These are phyloP conservation scores for Scaptomyza graminum DNA, from an alignment of 1,140 invertebrate genomes.

Conservation along the genomic window DNA sequence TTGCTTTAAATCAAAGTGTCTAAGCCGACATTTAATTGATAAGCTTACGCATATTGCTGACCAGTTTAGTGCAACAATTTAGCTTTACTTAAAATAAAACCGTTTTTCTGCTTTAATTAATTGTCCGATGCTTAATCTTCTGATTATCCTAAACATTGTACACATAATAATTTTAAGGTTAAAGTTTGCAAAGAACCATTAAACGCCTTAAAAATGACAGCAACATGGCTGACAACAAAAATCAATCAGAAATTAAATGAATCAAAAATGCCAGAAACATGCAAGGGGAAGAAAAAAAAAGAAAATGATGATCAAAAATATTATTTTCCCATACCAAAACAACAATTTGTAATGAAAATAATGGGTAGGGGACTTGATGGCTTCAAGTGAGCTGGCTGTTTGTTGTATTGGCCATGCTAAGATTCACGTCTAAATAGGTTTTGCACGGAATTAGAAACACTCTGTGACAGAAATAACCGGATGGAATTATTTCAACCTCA, in stretches of 20 bases:
- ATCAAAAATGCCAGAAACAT: constrained; percentile 75
- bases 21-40: too few species aligned
- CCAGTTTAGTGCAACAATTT: too few species aligned
- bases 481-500: constrained; percentile 73
- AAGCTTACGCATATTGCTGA: too few species aligned
- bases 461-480: constrained; percentile 70
- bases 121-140: neutral
- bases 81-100: too few species aligned
- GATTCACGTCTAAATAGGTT: constrained; percentile 62
- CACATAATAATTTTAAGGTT: constrained; percentile 30
- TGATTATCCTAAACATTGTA: constrained; percentile 28
- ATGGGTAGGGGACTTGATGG: constrained; percentile 9
- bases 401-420: constrained; percentile 38
- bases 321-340: constrained; percentile 35
- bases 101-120: too few species aligned
- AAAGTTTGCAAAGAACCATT: constrained; percentile 55
- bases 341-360: constrained; percentile 10
- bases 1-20: too few species aligned
- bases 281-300: constrained; percentile 9
- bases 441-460: constrained; percentile 71
- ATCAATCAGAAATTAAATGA: constrained; percentile 75
- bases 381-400: neutral
- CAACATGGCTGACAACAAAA: constrained; percentile 29
- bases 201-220: constrained; percentile 28
- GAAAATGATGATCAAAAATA: constrained; percentile 66